Base-by-base conservation (phyloP, 2,113 vertebrate species). In the Psilopogon haemacephalus region DNA sequence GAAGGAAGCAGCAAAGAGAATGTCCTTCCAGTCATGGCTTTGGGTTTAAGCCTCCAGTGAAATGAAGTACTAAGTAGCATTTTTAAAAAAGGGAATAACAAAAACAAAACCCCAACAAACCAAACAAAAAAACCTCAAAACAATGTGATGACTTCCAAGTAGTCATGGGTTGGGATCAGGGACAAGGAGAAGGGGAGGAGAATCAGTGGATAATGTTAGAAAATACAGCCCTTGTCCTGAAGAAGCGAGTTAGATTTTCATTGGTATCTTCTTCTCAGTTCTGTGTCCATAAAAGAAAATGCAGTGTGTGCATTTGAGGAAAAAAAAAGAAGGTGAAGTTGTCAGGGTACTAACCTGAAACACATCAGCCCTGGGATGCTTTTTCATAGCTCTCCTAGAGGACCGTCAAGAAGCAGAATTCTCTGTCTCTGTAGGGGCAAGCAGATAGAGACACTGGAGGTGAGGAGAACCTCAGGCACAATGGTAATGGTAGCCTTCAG, bases 301-400 rank as follows among this genome's bases (percentile, higher is more conserved):
- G 5, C 8, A 2, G 2, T 3, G 8, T 12, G 8, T 30, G 23
- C 32, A 32, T 50, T 42, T 46, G 62, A 48, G 42, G 10, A 33
- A 48, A 64, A 23, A 89, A 20, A 8, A 7, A 33, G 56, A 26
- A 6, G 13, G 32, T 1, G 65, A 65, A 18, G 7, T 32, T 52
- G 24, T 33, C 28, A 30, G 16, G 69, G 0, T 33, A 11, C 35
- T 33, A 63, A 46, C 24, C 58, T 82, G 42, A 67, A 86, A 38
- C 14, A 14, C 1, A 0, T 26, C 16, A 76, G 9, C 26, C 58
- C 24, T 73, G 56, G 13, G 42, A 0, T 37, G 17, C 64, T 89
- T 62, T 14, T 9, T 27, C 50, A 37, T 9, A 0, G 0, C 63
- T 76, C 5, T 88, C 18, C 19, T 21, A 8, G 48, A 62, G 35